Base-by-base conservation (phyloP, 1,140 invertebrate genomes). In the Hydropsyche tenuis region DNA sequence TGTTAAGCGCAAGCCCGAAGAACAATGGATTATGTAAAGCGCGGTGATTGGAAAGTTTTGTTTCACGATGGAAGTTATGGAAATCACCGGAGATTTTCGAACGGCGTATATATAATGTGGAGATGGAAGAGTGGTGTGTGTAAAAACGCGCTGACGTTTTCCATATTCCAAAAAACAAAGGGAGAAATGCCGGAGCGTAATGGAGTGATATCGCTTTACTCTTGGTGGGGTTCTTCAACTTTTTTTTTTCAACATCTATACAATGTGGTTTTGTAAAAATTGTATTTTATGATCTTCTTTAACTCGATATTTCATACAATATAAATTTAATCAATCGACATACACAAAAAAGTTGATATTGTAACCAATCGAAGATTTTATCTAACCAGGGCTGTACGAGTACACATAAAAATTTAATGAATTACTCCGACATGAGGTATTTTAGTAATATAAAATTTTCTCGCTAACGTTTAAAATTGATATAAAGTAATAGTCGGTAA, bases 11-110 rank as follows among this genome's bases (percentile, higher is more conserved):
- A n/a, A 51, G 46, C 6, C 46, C 46, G n/a, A 51, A 56, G 12
- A 18, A 70, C 16, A 56, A 20, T 37, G 69, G 69, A 70, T 70
- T 70, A 70, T 70, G 45, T 56, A 51, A 56, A 70, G 27, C 45
- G 48, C 20, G 69, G 30, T 70, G 69, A 70, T 70, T 70, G 69
- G 69, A 70, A 70, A 70, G 69, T 70, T 70, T 60, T 42, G 45
- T 70, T 70, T 56, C 69, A 56, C 30, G 25, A 25, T 11, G 18
- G 23, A 70, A 70, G 46, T 70, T 70, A 70, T 70, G 51, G 69
- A 70, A 70, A 56, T 70, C 56, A 60, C 56, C 20, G 56, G 20
- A 60, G 30, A 9, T 37, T 22, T 60, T 60, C 56, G 56, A 60
- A 60, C 18, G 12, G 12, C 22, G 6, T 6, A 14, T 48, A n/a